Evolutionary conservation across 2,797 vertebrate genomes (phyloP), one percentile per base, ranked within the genome.

Genomic region (Cuniculus paca): DNA sequence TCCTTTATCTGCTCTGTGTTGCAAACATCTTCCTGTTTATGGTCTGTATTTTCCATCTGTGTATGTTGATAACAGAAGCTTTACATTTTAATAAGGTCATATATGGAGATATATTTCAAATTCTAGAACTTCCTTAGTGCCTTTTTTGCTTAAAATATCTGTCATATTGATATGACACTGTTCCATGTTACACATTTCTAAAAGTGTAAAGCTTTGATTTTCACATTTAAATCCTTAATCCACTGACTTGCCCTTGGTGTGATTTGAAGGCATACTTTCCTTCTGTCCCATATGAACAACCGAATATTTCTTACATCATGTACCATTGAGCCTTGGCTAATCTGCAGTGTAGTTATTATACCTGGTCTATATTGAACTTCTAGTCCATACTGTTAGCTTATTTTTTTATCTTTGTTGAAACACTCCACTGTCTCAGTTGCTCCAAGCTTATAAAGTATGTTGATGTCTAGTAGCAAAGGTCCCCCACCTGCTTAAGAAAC

Each of bases 41-140:
- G 50, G 80, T 45, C 82, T 72, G 6, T 74, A 75, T 34, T 63
- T 95, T 54, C 31, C 39, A 6, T 65, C 48, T 68, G 20, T 9
- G 16, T n/a, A 3, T 50, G 39, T 86, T 91, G 80, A 68, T 94
- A 94, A 78, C 28, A 92, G 56, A 92, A 61, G 45, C 56, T 90
- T 94, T 95, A 82, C 28, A 91, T 56, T 95, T 96, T 90, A 96
- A 90, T 36, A 61, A 85, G 68, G 13, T 81, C 78, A 84, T 81
- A 11, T 42, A 82, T 90, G 84, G 85, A 50, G 54, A 92, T 60
- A 20, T 13, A 39, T 42, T 84, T 52, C n/a, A 79, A 94, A 83
- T 78, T 90, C 88, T 88, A 74, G 72, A 81, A 88, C n/a, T 94
- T 95, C 65, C 39, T 92, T 95, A 92, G 81, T 92, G 94, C 86